Base-by-base conservation (phyloP, 2,113 vertebrate genomes). In the Phrynocephalus versicolor region DNA sequence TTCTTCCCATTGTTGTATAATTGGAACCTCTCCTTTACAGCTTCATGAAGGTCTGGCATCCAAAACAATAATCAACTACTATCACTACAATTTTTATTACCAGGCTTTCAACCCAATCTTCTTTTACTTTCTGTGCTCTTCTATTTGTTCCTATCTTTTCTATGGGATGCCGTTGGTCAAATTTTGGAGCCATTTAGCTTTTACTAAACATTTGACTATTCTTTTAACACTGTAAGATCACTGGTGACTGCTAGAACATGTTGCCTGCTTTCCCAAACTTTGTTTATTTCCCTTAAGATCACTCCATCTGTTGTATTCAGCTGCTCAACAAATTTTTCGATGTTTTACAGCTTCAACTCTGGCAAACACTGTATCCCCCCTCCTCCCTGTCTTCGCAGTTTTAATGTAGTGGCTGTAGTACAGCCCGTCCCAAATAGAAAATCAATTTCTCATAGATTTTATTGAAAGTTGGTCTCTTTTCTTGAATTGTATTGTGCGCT, bases 271-370 rank as follows among this genome's bases (percentile, higher is more conserved):
- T 94, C 90, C 89, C 90, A 94, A 93, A 92, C 89, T 93, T 93
- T 87, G 91, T 92, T 96, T 94, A 90, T 92, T 93, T 95, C 95
- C 92, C 90, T 51, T 79, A 94, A 90, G 91, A 93, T 94, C 76
- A 88, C 84, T 88, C 92, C 93, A 93, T 93, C 93, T 93, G 90
- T 83, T 91, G 75, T 79, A 90, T 88, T 95, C 92, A 90, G 88
- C 88, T 91, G 84, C 74, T 69, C 67, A 84, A 86, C 88, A 94
- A 90, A 87, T 79, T 39, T 93, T 94, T 93, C 90, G 73, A 85
- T 58, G 82, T 91, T 82, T 91, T 85, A 14, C 1, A n/a, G 1
- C 75, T 93, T 94, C 88, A 78, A 91, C 82, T 74, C 85, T 90
- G 81, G 86, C 86, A 92, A 87, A 88, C 67, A 85, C 72, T 89